phyloP scores from a whole-genome alignment of 2,888 invertebrate species.

The Nymphalis urticae region DNA sequence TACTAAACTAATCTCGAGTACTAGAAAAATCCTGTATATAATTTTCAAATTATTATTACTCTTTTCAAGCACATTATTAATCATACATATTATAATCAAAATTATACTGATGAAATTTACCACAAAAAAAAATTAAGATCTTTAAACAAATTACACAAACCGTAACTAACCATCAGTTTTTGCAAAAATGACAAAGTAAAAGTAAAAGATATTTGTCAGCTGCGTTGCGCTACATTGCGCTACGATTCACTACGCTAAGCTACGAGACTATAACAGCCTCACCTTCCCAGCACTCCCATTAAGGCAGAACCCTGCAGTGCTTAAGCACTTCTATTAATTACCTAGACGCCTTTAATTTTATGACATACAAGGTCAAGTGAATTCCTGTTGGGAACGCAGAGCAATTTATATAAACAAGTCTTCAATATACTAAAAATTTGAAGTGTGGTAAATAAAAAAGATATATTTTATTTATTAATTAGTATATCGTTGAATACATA shows the following conservation, averaged over 20 bases:
- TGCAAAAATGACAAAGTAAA: too few species aligned
- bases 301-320: conserved; percentile 26
- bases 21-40: not conserved
- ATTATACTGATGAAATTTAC: too few species aligned
- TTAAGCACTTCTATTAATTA: conserved; percentile 32
- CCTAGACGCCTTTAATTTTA: conserved; percentile 28
- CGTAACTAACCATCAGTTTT: too few species aligned
- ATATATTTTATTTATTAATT: too few species aligned
- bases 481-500: too few species aligned
- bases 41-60: not conserved
- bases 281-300: conserved; percentile 20
- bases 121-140: too few species aligned
- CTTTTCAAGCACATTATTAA: too few species aligned
- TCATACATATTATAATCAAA: too few species aligned
- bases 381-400: conserved; percentile 19
- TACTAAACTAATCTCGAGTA: not conserved
- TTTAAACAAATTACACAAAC: too few species aligned
- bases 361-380: conserved; percentile 31
- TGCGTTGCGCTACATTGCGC: not conserved
- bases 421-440: not conserved
- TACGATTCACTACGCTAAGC: conserved; percentile 2
- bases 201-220: not conserved
- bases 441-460: not conserved
- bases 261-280: conserved; percentile 9
- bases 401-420: conserved; percentile 14